Base-by-base conservation (phyloP, 1,140 invertebrate genomes). In the Micrasema minimum region DNA sequence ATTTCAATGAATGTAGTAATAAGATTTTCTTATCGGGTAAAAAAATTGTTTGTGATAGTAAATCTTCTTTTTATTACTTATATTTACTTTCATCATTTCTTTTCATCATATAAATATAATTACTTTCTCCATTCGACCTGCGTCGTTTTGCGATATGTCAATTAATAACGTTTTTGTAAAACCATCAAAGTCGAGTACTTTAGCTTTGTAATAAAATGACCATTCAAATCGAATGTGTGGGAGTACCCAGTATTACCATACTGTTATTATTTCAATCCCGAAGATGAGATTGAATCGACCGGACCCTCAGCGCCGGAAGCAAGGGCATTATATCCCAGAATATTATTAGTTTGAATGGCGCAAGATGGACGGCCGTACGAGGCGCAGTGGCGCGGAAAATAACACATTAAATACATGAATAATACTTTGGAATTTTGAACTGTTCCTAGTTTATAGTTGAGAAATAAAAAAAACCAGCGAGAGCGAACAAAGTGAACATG, bases 321-420 rank as follows among this genome's bases (percentile, higher is more conserved):
- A 14, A 11, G 51, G 23, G 53, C 53, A 14, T 35, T 37, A 12
- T 18, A 59, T 38, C 37, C 11, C 12, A 16, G 7, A 43, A 59
- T 41, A 12, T 14, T 57, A 14, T 38, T 38, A 16, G 38, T 48
- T 48, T 48, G 46, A 48, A 48, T 48, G 16, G 46, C 6, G 22
- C 26, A 55, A 55, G 22, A 31, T 55, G 22, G 26, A 14, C n/a
- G 26, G 22, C 16, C 16, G 3, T 31, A 4, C 2, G 26, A 31
- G 26, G 18, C 20, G 55, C 55, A 59, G 55, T 59, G 55, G 37
- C 35, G 55, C 37, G 55, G 35, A 18, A 59, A 59, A 59, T 59
- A 59, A 59, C 55, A 59, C 26, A 31, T 31, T 7, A 31, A 31
- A 31, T 31, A 31, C 26, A n/a, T n/a, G n/a, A n/a, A n/a, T n/a